phyloP scores from a whole-genome alignment of 2,797 vertebrate genomes.

The Onychomys arenicola region DNA sequence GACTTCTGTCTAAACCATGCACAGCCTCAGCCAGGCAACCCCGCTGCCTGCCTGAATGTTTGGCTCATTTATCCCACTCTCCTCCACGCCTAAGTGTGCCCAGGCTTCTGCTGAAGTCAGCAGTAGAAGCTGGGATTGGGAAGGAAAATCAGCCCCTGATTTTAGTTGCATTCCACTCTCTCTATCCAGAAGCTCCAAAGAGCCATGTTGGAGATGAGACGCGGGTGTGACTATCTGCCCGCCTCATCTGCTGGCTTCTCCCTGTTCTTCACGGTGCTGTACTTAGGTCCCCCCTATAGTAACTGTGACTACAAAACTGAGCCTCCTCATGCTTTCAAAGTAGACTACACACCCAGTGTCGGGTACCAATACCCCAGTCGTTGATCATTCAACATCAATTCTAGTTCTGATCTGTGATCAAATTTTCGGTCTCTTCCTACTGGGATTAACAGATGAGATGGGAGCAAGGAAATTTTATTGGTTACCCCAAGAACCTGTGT shows the following conservation, averaged over 20 bases:
- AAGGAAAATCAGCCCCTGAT: neutral
- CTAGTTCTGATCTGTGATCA: neutral
- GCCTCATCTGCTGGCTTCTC: neutral
- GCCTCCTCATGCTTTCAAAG: neutral
- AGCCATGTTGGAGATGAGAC: accelerated
- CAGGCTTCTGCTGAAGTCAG: neutral
- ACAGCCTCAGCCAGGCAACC: neutral
- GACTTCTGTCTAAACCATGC: neutral
- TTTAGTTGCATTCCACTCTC: neutral
- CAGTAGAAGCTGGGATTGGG: neutral
- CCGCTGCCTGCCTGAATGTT: accelerated
- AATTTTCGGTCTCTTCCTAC: neutral
- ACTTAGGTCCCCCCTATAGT: neutral
- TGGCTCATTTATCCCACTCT: neutral
- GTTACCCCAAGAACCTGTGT: neutral
- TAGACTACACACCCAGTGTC: neutral
- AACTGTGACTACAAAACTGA: neutral
- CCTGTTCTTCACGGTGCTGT: neutral
- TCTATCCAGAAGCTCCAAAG: neutral
- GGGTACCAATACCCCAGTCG: neutral
- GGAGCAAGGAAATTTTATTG: neutral
- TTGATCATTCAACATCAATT: neutral
- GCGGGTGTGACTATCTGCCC: accelerated
- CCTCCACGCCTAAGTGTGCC: neutral
- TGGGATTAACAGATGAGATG: neutral